Evolutionary conservation across 2,797 vertebrate genomes (phyloP).

Genomic region (Spea hammondii): DNA sequence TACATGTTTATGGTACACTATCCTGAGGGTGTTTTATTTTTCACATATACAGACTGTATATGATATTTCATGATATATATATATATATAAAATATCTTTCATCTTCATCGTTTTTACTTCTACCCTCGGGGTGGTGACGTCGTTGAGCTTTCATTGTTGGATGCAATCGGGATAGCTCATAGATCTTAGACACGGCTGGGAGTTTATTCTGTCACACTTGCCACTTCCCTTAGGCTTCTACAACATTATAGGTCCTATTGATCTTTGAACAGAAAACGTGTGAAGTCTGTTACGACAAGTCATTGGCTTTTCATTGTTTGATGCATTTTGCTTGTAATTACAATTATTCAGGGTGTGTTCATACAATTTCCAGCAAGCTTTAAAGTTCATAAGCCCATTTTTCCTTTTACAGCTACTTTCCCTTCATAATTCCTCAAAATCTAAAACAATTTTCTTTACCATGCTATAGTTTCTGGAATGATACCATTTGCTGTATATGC

Average conservation of each 20-base stretch:
- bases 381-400: constrained; percentile 23
- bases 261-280: constrained; percentile 39
- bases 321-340: constrained; percentile 42
- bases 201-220: constrained; percentile 12
- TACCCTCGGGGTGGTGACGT: constrained; percentile 5
- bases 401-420: constrained; percentile 29
- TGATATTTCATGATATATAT: no score
- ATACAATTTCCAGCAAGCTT: constrained; percentile 23
- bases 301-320: constrained; percentile 32
- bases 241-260: constrained; percentile 36
- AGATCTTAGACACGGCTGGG: constrained; percentile 14
- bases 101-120: not conserved
- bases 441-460: no score
- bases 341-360: constrained; percentile 39
- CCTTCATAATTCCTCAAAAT: constrained; percentile 12
- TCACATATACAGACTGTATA: no score
- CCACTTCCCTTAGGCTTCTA: constrained; percentile 27
- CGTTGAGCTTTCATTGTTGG: not conserved
- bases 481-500: no score
- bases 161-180: not conserved
- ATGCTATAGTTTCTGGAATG: no score
- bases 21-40: no score
- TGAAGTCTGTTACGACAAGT: constrained; percentile 50
- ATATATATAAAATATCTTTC: not conserved
- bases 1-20: no score